A percentile compares a stretch with the other conserved stretches of the same genome.
Conservation (phyloP, 2,797 vertebrate species). For the Cuniculus paca region DNA sequence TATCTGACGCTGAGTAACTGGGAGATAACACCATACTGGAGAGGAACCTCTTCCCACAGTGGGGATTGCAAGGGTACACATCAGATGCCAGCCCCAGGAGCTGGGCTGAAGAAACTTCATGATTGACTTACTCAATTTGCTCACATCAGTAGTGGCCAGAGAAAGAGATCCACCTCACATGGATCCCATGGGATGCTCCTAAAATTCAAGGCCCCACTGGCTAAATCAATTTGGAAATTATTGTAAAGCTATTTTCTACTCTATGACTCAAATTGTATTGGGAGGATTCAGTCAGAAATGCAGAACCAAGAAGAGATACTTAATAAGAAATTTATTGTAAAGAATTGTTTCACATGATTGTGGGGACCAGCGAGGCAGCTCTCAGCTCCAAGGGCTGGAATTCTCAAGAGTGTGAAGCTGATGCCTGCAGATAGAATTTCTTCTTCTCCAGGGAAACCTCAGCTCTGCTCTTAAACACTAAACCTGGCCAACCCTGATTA, state of each 20-base stretch:
- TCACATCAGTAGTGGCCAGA: not conserved
- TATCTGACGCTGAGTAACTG: not conserved
- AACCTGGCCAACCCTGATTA: not conserved
- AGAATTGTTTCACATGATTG: not conserved
- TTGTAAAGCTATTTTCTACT: not conserved
- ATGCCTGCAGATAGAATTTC: not conserved
- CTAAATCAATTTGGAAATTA: not conserved
- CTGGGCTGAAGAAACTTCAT: not conserved
- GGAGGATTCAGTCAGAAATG: not conserved
- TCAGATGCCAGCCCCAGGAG: not conserved
- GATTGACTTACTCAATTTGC: not conserved
- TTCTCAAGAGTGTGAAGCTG: rapidly evolving
- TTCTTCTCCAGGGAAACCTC: not conserved
- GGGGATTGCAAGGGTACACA: not conserved
- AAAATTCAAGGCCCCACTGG: not conserved
- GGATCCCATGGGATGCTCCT: not conserved
- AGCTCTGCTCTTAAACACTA: not conserved
- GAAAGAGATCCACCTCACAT: not conserved
- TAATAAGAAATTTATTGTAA: not conserved
- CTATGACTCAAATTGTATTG: not conserved
- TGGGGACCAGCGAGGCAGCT: not conserved
- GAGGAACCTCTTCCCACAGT: not conserved
- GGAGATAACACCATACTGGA: not conserved
- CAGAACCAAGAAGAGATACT: not conserved
- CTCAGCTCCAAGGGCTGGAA: not conserved